Evolutionary conservation across 2,113 vertebrate species (phyloP).

Genomic region (Noturus placidus): DNA sequence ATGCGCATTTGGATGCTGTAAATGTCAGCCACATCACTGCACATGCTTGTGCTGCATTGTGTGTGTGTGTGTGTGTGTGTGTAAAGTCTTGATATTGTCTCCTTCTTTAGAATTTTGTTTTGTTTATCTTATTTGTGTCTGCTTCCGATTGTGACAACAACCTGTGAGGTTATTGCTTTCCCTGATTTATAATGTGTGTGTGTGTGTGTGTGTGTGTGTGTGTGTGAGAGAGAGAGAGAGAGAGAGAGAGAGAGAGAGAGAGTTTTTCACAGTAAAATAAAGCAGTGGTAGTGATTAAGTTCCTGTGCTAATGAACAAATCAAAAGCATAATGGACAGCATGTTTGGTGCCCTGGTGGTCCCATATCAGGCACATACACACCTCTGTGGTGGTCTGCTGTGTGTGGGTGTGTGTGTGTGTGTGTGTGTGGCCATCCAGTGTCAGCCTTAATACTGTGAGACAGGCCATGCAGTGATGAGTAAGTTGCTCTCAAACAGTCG

Average conservation of each 20-base stretch:
- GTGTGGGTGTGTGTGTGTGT: background rate
- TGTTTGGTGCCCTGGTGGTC: constrained; percentile 36
- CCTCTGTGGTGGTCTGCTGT: constrained; percentile 21
- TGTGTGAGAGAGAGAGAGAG: background rate
- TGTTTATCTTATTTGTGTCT: background rate
- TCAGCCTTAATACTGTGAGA: background rate
- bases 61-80: constrained; percentile 10
- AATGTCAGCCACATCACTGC: constrained; percentile 38
- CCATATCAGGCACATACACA: constrained; percentile 8
- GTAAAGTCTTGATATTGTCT: background rate
- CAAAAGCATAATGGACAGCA: background rate
- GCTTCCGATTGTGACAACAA: background rate
- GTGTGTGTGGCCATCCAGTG: constrained; percentile 5
- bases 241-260: background rate
- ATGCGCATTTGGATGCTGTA: constrained; percentile 25
- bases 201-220: background rate
- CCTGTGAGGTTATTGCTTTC: background rate
- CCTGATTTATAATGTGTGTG: background rate
- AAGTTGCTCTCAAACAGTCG: constrained; percentile 3
- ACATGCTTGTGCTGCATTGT: background rate
- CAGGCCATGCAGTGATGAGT: constrained; percentile 35
- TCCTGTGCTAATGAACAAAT: background rate
- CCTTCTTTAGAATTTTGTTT: background rate
- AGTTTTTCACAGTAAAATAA: background rate
- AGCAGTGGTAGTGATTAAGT: background rate